Conservation (phyloP, 2,888 invertebrate genomes). For the Trichopoda pennipes region DNA sequence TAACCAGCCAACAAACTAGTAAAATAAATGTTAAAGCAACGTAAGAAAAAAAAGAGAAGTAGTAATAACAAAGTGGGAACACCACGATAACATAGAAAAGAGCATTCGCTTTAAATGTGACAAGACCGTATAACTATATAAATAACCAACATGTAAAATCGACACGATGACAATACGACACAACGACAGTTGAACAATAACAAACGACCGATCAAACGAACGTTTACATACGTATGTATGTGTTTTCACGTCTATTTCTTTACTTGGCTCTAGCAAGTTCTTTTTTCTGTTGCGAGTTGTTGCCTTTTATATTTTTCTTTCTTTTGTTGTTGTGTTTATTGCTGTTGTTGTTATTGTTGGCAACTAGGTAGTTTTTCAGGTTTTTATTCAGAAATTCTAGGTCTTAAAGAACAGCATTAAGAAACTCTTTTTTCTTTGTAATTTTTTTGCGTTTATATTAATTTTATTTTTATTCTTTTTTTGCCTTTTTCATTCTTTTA, state of each 20-base stretch:
- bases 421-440: conserved; percentile 54
- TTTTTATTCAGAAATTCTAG: conserved; percentile 73
- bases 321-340: no score
- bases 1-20: conserved; percentile 28
- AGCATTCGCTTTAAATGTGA: conserved; percentile 37
- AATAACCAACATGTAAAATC: conserved; percentile 45
- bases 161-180: conserved; percentile 47
- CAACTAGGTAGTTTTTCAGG: conserved; percentile 78
- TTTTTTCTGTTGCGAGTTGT: conserved; percentile 37
- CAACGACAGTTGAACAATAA: conserved; percentile 36
- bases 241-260: conserved; percentile 56
- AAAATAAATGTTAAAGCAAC: conserved; percentile 30
- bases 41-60: conserved; percentile 40
- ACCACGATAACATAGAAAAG: conserved; percentile 27
- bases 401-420: conserved; percentile 69
- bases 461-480: conserved; percentile 23
- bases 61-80: conserved; percentile 25
- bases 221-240: no score
- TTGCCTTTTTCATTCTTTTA: conserved; percentile 41
- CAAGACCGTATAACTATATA: conserved; percentile 44
- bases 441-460: conserved; percentile 31
- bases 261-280: conserved; percentile 45
- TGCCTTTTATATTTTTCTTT: conserved; percentile 58
- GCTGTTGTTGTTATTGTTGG: conserved; percentile 53
- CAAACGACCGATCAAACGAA: conserved; percentile 60